Conservation (phyloP, 2,113 vertebrate genomes). For the Melospiza melodia region DNA sequence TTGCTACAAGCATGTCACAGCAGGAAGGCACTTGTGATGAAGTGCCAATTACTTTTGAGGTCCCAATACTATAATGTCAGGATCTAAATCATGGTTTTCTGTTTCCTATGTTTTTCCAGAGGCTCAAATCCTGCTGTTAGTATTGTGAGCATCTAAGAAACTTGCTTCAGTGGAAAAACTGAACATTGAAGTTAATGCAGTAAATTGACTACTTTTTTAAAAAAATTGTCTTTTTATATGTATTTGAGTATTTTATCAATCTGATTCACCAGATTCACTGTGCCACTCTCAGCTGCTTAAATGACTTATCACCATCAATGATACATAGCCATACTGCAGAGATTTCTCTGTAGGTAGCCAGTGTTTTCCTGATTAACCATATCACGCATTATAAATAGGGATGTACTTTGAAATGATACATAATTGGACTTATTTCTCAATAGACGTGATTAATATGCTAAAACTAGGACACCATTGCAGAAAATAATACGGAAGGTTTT, state of each 20-base stretch:
- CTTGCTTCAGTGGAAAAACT: not conserved
- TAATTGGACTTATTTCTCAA: not conserved
- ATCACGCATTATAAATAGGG: not conserved
- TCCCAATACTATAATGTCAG: not conserved
- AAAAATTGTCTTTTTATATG: rapidly evolving
- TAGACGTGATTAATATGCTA: not conserved
- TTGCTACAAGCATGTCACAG: not conserved
- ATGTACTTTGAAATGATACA: not conserved
- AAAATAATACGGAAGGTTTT: not conserved
- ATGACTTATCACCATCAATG: not conserved
- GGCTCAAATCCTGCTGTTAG: not conserved
- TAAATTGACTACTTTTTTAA: not conserved
- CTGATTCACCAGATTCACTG: not conserved
- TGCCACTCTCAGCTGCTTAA: not conserved
- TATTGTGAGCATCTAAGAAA: not conserved
- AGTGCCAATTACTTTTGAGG: not conserved
- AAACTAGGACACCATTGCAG: not conserved
- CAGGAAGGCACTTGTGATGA: not conserved
- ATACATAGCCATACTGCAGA: not conserved
- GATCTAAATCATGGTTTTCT: not conserved
- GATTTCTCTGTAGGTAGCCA: not conserved
- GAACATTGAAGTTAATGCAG: not conserved
- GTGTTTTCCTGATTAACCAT: not conserved
- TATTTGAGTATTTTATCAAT: not conserved
- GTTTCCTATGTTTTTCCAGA: not conserved